Conservation (phyloP, 2,797 vertebrate species). For the Galagoides demidoff region DNA sequence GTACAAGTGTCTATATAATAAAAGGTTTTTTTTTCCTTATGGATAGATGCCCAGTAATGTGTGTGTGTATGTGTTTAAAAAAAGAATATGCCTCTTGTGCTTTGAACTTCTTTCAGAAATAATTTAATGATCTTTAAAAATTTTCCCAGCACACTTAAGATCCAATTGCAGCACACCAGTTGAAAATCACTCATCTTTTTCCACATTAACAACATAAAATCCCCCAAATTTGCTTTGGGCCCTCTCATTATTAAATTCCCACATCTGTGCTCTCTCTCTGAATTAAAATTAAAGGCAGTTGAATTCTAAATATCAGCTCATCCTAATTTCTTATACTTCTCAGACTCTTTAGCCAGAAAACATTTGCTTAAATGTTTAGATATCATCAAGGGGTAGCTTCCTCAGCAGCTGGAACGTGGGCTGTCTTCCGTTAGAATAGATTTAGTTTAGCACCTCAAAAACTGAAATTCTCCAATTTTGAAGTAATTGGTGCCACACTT, state of each 20-base stretch:
- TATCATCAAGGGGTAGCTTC: not conserved
- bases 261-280: not conserved
- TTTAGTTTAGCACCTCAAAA: slow-evolving; percentile 12
- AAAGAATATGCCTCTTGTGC: too few relatives aligned
- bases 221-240: not conserved
- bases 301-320: not conserved
- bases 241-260: slow-evolving; percentile 32
- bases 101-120: too few relatives aligned
- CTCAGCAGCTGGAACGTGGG: not conserved
- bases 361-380: not conserved
- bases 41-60: too few relatives aligned
- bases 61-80: too few relatives aligned
- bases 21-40: too few relatives aligned
- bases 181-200: not conserved
- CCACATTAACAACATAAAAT: not conserved
- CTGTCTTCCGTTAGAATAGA: not conserved
- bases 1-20: too few relatives aligned
- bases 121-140: too few relatives aligned
- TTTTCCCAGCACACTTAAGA: too few relatives aligned
- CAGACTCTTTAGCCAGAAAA: not conserved
- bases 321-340: not conserved
- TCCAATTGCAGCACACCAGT: too few relatives aligned
- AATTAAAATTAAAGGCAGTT: slow-evolving; percentile 29
- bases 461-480: not conserved
- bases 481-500: not conserved